Evolutionary conservation across 2,113 vertebrate species (phyloP).

Genomic region (Hassar affinis): DNA sequence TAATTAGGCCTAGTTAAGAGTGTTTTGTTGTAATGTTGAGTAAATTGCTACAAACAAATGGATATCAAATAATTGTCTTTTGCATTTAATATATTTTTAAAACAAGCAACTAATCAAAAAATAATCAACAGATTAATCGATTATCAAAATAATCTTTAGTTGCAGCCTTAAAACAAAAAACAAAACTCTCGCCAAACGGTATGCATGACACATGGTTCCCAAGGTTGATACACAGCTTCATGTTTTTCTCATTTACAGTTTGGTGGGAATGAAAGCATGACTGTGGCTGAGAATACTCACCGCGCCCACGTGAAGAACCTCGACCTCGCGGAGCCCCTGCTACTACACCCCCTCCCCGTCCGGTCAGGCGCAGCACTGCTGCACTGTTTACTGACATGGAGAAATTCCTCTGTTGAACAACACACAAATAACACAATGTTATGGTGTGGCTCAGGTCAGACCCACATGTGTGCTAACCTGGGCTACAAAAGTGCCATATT

Average conservation of each 20-base stretch:
- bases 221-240: not conserved
- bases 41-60: too few relatives aligned
- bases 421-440: not conserved
- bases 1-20: too few relatives aligned
- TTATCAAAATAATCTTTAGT: too few relatives aligned
- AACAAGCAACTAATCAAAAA: too few relatives aligned
- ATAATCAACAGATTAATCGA: too few relatives aligned
- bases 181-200: not conserved
- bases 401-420: conserved; percentile 91
- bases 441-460: not conserved
- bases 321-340: conserved; percentile 91
- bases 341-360: conserved; percentile 86
- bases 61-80: too few relatives aligned
- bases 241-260: not conserved
- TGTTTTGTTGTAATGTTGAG: too few relatives aligned
- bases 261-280: not conserved
- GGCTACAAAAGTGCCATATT: not conserved
- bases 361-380: conserved; percentile 90
- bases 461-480: not conserved
- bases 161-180: too few relatives aligned
- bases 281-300: conserved; percentile 70
- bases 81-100: too few relatives aligned
- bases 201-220: not conserved
- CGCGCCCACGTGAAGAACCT: conserved; percentile 97
- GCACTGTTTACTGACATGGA: conserved; percentile 99